Evolutionary conservation across 2,113 vertebrate species (phyloP).

Genomic region (Nestor notabilis): DNA sequence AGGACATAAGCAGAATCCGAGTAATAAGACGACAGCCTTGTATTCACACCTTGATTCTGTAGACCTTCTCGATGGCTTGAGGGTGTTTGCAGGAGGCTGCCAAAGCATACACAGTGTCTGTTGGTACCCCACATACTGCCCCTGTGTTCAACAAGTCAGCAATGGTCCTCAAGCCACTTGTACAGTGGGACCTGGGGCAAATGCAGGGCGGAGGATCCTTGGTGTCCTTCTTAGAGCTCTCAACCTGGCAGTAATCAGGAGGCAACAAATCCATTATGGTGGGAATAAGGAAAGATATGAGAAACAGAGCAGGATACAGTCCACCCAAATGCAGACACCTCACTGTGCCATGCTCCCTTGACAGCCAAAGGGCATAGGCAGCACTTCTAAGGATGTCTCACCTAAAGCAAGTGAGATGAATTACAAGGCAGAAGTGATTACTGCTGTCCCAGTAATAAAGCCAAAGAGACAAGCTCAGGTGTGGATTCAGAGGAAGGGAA

Average conservation of each 20-base stretch:
- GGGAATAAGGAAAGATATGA: neutral
- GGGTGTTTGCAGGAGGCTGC: slow-evolving; percentile 90
- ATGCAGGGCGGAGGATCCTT: slow-evolving; percentile 66
- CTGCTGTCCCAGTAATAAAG: neutral
- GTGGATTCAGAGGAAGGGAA: neutral
- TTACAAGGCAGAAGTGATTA: neutral
- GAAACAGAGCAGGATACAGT: neutral
- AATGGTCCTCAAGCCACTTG: slow-evolving; percentile 81
- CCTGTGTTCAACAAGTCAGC: slow-evolving; percentile 76
- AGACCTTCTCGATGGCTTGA: slow-evolving; percentile 86
- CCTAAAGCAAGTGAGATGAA: neutral
- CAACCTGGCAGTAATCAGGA: neutral
- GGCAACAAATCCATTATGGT: neutral
- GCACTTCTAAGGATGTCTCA: neutral
- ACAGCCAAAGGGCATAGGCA: neutral
- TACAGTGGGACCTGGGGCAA: slow-evolving; percentile 75
- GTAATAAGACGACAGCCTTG: neutral
- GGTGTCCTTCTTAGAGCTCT: neutral
- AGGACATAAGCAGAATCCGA: neutral
- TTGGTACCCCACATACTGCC: slow-evolving; percentile 86
- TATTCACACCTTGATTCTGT: slow-evolving; percentile 84
- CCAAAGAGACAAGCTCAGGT: neutral
- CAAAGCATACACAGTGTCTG: slow-evolving; percentile 89
- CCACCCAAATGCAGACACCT: rapidly evolving
- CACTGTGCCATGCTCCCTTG: rapidly evolving